Base-by-base conservation (phyloP, 2,797 vertebrate species). In the Acipenser ruthenus region DNA sequence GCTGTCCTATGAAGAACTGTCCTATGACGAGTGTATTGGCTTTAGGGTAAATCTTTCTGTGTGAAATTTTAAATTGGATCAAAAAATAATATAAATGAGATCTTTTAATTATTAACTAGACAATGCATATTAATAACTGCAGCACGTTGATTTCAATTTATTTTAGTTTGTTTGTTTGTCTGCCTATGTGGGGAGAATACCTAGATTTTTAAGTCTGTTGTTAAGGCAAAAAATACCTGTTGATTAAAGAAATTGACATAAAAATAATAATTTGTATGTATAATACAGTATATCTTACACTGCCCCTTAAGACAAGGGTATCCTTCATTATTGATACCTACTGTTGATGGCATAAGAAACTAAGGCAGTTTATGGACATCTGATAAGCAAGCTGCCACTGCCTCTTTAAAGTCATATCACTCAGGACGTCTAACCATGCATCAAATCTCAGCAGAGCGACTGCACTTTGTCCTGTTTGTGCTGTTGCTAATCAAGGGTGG, bases 301-400 rank as follows among this genome's bases (percentile, higher is more conserved):
- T 73, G 69, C 23, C 67, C 77, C 77, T 77, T 74, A 77, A 78
- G 72, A 68, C 58, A 78, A 71, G 76, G 71, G 62, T 81, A 85
- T 88, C 70, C 79, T 86, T 89, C 81, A 84, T 63, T 76, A 69
- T 73, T 79, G 79, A 62, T 74, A 74, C 73, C 71, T 76, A 69
- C 67, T 74, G 74, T 77, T 83, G 82, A 87, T 71, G 79, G 82
- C 68, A 73, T 68, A 71, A 80, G 80, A 83, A 75, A 78, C 71
- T 70, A 78, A 83, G 71, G 72, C 76, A 68, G 74, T 73, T 85
- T 81, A 84, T 79, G 76, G 81, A 81, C 66, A 77, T 65, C 71
- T 89, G 83, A 86, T 85, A 77, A 77, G 81, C 77, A 72, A 75
- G 79, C 79, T 83, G 83, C 81, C 82, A 77, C 73, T 65, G 66